Evolutionary conservation across 2,888 invertebrate species (phyloP), one percentile per base, ranked within the genome.

Genomic region (Platynereis dumerilii): DNA sequence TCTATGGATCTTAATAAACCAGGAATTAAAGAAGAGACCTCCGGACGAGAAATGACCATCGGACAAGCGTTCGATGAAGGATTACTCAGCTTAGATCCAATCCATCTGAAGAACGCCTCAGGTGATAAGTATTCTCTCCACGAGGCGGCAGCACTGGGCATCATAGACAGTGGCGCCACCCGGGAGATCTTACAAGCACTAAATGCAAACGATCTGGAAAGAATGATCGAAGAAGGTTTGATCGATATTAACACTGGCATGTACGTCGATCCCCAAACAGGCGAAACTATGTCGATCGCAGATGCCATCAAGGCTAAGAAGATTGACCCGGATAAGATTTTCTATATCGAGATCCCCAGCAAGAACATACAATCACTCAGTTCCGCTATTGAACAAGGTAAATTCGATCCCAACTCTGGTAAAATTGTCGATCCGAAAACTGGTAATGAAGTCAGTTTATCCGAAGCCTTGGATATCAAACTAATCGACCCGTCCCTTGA

Each of bases 381-480:
- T 12, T 64, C 71, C 3, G 80, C 79, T 12, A 72, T 80, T 26
- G 76, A 79, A 54, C 71, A 72, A 55, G 79, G 78, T 2, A 71
- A 76, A 17, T 77, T 76, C 60, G 75, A 79, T 66, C 72, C 75
- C 22, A 72, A 74, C 29, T 75, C 76, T 15, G 80, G 79, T 20
- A 74, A 74, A 65, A 73, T 78, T 60, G 69, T 75, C 42, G 75
- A 77, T 56, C 70, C 94, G 24, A 89, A 89, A 76, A 94, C 93
- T 0, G 93, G 91, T 70, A 91, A 94, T 82, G 88, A 92, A 71
- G 87, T 97, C 78, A 94, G 94, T 24, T 91, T 97, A 60, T 91
- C 92, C 72, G 94, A 97, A 85, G 96, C 96, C 1, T 93, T 96
- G 73, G 90, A 91, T 72, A 89, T 91, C 84, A 89, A 94, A 72